phyloP scores from a whole-genome alignment of 2,888 invertebrate genomes.

The Torymus auratus region DNA sequence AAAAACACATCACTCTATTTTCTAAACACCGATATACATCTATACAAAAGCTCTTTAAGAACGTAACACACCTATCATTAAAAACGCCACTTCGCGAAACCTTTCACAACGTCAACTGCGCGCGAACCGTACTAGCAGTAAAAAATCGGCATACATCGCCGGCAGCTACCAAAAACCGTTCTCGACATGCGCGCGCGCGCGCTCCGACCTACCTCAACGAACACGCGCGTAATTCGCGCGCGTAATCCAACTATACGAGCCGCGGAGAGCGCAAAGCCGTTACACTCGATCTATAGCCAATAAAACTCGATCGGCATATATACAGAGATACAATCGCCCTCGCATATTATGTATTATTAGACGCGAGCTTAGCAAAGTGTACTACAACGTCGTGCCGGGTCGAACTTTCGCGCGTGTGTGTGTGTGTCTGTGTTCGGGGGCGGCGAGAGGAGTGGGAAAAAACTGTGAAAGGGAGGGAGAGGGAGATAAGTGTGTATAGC shows the following conservation, averaged over 20 bases:
- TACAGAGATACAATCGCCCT: constrained; percentile 17
- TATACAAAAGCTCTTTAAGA: constrained; percentile 10
- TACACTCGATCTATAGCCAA: no score
- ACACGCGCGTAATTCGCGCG: no score
- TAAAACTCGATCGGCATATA: no score
- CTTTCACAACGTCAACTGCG: constrained; percentile 4
- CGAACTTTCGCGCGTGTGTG: background rate
- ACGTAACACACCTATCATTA: constrained; percentile 38
- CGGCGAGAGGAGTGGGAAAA: background rate
- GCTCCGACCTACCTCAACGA: no score
- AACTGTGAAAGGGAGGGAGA: background rate
- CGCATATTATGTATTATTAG: constrained; percentile 19
- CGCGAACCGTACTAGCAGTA: background rate
- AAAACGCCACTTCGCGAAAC: constrained; percentile 16
- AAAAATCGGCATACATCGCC: background rate
- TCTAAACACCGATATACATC: constrained; percentile 24
- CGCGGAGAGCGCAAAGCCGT: no score
- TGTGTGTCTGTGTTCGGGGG: background rate
- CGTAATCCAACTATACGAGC: no score
- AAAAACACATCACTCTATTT: constrained; percentile 3
- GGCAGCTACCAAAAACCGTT: constrained; percentile 27
- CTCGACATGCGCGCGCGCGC: no score
- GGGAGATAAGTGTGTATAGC: background rate
- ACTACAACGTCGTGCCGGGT: background rate
- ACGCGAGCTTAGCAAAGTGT: background rate